Evolutionary conservation across 1,140 invertebrate species (phyloP), one percentile per base, ranked within the genome.

Genomic region (Drosophila arawakana): DNA sequence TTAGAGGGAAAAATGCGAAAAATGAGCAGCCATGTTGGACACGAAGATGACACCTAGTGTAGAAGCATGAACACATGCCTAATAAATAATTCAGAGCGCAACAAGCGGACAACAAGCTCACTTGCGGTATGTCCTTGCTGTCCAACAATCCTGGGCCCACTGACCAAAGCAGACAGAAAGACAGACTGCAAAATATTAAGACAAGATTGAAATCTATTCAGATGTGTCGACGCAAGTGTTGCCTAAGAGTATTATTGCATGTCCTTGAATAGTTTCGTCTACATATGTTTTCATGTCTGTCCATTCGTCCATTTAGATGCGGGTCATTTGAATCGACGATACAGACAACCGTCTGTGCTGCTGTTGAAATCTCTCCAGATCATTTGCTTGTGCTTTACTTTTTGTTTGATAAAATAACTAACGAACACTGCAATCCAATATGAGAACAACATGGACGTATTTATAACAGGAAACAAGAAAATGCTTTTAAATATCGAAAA

Each of bases 1-100:
- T 43, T 34, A 39, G 10, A 30, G 15, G 15, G 55, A 69, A 44
- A 55, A 73, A 72, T 61, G 57, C n/a, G 43, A 68, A 43, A 69
- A 55, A 68, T 55, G 57, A 69, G 41, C 43, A 55, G 37, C 59
- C 52, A 70, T 76, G 81, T 77, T 44, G 58, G 69, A 69, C 76
- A 81, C 63, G 77, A 85, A 85, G 84, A 84, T 85, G 81, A 85
- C 84, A 88, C 83, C 88, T 88, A 78, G 84, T 89, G 80, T 71
- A 78, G 41, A 78, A 84, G 70, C 84, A 82, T 60, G 67, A 83
- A 83, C 83, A 88, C 83, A 88, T 88, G 84, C 84, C 83, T 89
- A 88, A 88, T 88, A 88, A 88, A 88, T 88, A 89, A 88, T 88
- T 88, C 84, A 88, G 77, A 74, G 84, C 71, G 77, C 84, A 88